These are phyloP conservation scores for Zaprionus nigranus DNA, from an alignment of 1,140 invertebrate species.

Conservation along the genomic window DNA sequence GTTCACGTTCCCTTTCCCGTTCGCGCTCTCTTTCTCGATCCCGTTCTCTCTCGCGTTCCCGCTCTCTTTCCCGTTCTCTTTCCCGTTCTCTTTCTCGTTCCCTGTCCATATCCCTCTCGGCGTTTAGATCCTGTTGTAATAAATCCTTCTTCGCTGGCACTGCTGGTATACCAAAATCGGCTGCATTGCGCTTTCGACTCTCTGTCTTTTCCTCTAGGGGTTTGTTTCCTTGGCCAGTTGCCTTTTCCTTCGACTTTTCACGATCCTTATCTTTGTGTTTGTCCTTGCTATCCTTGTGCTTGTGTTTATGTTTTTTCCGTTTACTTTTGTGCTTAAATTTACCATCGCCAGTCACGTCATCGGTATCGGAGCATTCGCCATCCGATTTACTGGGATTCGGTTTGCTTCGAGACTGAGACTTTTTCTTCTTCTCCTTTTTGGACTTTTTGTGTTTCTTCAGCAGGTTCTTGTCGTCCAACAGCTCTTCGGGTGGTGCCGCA, in stretches of 20 bases:
- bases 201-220: constrained; percentile 50
- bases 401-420: constrained; percentile 86
- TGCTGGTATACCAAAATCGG: background rate
- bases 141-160: constrained; percentile 44
- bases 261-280: constrained; percentile 49
- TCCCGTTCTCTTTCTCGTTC: constrained; percentile 33
- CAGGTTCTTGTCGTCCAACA: constrained; percentile 67
- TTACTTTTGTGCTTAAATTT: constrained; percentile 84
- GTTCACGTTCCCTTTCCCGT: constrained; percentile 11
- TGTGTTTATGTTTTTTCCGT: constrained; percentile 56
- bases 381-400: constrained; percentile 84
- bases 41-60: constrained; percentile 9
- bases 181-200: constrained; percentile 32
- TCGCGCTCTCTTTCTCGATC: constrained; percentile 5
- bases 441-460: constrained; percentile 86
- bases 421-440: constrained; percentile 85
- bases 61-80: constrained; percentile 24
- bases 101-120: constrained; percentile 10
- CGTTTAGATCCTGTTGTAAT: background rate
- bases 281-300: constrained; percentile 36
- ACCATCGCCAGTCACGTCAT: constrained; percentile 80
- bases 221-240: constrained; percentile 12
- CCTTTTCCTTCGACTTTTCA: constrained; percentile 36
- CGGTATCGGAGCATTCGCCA: constrained; percentile 85
- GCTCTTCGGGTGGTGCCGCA: constrained; percentile 86